Percentiles rank a stretch among this genome's conserved stretches.
phyloP scores from a whole-genome alignment of 1,140 invertebrate species.

The Archivesica marissinica region DNA sequence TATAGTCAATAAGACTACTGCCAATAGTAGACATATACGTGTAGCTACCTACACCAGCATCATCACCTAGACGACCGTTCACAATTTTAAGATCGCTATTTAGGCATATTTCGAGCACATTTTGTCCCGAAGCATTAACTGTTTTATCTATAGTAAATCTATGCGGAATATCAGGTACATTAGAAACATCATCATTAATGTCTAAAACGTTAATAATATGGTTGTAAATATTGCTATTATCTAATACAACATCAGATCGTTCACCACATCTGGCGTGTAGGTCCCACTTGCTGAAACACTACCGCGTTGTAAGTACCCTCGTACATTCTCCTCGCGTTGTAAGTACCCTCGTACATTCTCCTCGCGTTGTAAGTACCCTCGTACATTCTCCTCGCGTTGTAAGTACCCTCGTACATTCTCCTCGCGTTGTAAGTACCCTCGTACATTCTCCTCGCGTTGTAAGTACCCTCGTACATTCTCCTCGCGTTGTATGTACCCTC shows the following conservation, averaged over 20 bases:
- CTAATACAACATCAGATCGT: neutral
- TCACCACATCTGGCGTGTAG: neutral
- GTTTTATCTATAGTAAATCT: conserved; percentile 10
- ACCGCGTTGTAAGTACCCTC: neutral
- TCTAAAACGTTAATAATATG: neutral
- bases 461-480: no score
- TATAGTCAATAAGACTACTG: conserved; percentile 10
- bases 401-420: no score
- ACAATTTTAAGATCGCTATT: conserved; percentile 6
- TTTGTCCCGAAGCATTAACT: conserved; percentile 5
- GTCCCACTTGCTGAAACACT: neutral
- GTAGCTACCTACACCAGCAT: neutral
- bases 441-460: no score
- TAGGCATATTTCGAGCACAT: neutral
- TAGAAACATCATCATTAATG: neutral
- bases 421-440: no score
- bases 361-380: no score
- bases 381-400: no score
- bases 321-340: no score
- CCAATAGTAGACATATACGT: conserved; percentile 12
- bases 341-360: no score
- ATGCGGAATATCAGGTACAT: neutral
- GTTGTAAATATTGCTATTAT: neutral
- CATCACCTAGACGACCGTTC: neutral
- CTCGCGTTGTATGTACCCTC: no score